Evolutionary conservation across 2,797 vertebrate genomes (phyloP), one percentile per base, ranked within the genome.

Genomic region (Knipowitschia caucasica): DNA sequence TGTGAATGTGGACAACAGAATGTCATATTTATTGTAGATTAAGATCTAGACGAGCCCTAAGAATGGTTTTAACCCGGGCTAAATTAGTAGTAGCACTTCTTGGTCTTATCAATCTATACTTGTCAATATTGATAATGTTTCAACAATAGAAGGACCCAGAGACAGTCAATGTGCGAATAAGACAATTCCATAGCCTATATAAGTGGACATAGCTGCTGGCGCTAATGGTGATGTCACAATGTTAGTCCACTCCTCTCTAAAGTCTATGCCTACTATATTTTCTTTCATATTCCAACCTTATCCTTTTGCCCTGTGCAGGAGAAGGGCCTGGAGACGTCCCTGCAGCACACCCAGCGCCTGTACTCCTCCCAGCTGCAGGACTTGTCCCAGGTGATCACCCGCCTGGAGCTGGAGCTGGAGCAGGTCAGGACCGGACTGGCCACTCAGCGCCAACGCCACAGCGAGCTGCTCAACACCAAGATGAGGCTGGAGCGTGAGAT

Each of bases 401-500:
- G 90, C 11, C 86, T 99, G 60, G 94, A 98, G 83, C 81, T 75
- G 0, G 96, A 99, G 77, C 79, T 99, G 9, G 82, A 91, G 61
- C 92, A 93, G 30, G 93, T 96, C 52, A 90, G 94, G 62, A 75
- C 57, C 0, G 92, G 93, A 4, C 89, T 98, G 25, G 90, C 89
- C 51, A 89, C 85, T n/a, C 96, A 99, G 78, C 92, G 92, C 2
- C 89, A 91, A 51, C 92, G 94, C 56, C 95, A 98, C 2, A 82
- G 90, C 71, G 84, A 89, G 71, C 92, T 99, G 46, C 93, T 99
- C 68, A 93, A 98, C 88, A 94, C 94, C 0, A 95, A 96, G 77
- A 95, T 97, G 93, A 93, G 88, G 59, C 89, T 99, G 63, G 95
- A 99, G 76, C 88, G 90, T 20, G 96, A 99, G 82, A 98, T 99